Percentiles rank a stretch among this genome's conserved stretches.
These are phyloP conservation scores for Zapus hudsonius DNA, from an alignment of 2,113 vertebrate species.

Conservation along the genomic window DNA sequence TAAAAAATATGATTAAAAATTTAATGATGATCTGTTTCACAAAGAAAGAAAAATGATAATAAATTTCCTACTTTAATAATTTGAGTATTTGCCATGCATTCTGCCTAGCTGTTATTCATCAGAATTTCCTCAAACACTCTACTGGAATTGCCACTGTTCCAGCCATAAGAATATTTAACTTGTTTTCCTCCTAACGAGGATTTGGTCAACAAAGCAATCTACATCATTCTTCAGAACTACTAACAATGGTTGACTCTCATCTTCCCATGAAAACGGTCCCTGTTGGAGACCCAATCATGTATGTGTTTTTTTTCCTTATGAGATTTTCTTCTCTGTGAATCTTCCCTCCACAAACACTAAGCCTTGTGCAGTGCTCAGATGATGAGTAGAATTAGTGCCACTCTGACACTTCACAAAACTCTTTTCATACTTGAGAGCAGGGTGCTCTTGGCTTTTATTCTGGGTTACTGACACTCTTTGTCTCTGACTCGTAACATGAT, in stretches of 20 bases:
- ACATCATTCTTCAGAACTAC: not conserved
- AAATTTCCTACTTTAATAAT: not conserved
- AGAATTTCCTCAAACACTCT: not conserved
- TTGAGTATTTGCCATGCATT: not conserved
- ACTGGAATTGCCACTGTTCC: not conserved
- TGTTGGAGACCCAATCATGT: not conserved
- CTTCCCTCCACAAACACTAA: not conserved
- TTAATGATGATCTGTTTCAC: no score
- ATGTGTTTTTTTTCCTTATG: accelerated
- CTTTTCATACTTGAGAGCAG: not conserved
- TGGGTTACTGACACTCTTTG: not conserved
- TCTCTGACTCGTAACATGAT: not conserved
- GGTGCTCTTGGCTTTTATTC: not conserved
- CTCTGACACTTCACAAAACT: not conserved
- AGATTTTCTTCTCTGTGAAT: not conserved
- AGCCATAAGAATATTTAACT: not conserved
- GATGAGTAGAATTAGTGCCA: not conserved
- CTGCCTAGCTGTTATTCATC: not conserved
- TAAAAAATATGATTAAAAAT: no score
- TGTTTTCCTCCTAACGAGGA: not conserved
- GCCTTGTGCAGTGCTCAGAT: not conserved
- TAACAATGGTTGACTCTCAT: not conserved
- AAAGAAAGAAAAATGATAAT: not conserved
- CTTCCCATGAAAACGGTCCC: not conserved
- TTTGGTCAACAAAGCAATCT: not conserved